Percentiles rank a stretch among this genome's conserved stretches.
Evolutionary conservation across 2,888 invertebrate species (phyloP).

Genomic region (Dione vanillae): DNA sequence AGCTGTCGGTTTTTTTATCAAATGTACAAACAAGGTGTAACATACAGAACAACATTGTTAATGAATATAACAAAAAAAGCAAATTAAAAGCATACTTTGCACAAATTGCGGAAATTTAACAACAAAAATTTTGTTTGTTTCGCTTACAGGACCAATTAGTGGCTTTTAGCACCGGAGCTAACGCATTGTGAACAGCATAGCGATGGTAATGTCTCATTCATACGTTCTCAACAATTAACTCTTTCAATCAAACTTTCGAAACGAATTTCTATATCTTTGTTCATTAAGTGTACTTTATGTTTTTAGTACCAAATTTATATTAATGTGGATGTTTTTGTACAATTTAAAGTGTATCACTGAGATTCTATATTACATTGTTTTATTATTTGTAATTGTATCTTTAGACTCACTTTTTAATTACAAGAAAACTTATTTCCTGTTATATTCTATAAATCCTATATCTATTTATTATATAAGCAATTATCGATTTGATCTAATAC

Average conservation of each 20-base stretch:
- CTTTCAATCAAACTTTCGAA: constrained; percentile 52
- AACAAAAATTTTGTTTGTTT: constrained; percentile 28
- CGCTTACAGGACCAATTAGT: constrained; percentile 52
- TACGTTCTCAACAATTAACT: constrained; percentile 47
- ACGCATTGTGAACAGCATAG: constrained; percentile 48
- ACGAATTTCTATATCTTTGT: constrained; percentile 47
- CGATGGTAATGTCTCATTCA: constrained; percentile 51
- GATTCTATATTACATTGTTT: no score
- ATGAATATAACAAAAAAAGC: no score
- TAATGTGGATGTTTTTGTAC: no score
- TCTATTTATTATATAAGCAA: no score
- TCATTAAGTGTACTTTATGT: constrained; percentile 43
- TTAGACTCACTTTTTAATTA: no score
- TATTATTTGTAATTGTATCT: no score
- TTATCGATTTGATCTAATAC: no score
- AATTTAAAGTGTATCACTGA: not conserved
- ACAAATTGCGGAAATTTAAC: constrained; percentile 38
- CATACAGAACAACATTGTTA: no score
- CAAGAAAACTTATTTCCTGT: no score
- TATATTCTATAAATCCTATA: no score
- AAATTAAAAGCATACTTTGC: not conserved
- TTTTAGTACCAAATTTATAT: not conserved
- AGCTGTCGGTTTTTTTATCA: no score
- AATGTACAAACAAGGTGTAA: no score
- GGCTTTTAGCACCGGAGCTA: constrained; percentile 49